Percentiles rank a stretch among this genome's conserved stretches.
phyloP scores from a whole-genome alignment of 2,888 invertebrate genomes.

The Heliothis peltigera region DNA sequence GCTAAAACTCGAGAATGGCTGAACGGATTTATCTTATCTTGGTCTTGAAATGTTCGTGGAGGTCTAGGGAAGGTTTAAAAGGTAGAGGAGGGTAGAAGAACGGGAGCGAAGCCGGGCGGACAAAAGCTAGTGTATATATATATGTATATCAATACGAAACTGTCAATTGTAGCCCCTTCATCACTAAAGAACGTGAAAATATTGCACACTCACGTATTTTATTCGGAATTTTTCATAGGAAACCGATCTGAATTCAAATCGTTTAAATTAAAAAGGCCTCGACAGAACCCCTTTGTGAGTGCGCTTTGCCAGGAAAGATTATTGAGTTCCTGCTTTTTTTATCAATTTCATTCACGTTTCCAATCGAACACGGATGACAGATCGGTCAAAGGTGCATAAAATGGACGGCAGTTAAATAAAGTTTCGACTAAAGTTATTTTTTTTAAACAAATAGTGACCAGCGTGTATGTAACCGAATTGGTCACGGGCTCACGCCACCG shows the following conservation, averaged over 20 bases:
- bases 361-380: background rate
- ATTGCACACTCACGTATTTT: background rate
- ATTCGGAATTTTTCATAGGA: background rate
- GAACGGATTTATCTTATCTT: no score
- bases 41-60: no score
- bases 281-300: background rate
- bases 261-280: slow-evolving; percentile 22
- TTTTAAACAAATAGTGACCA: background rate
- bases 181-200: background rate
- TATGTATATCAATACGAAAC: background rate
- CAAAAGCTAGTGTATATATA: no score
- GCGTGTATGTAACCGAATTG: no score
- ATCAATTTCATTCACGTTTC: background rate
- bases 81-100: no score
- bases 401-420: background rate
- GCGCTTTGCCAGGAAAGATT: slow-evolving; percentile 8
- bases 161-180: background rate
- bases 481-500: no score
- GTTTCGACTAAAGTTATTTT: background rate
- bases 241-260: background rate
- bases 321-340: background rate
- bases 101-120: no score
- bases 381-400: slow-evolving; percentile 2
- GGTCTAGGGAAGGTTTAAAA: no score
- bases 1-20: no score